These are phyloP conservation scores for Harpalus rufipes DNA, from an alignment of 2,888 invertebrate species.

Conservation along the genomic window DNA sequence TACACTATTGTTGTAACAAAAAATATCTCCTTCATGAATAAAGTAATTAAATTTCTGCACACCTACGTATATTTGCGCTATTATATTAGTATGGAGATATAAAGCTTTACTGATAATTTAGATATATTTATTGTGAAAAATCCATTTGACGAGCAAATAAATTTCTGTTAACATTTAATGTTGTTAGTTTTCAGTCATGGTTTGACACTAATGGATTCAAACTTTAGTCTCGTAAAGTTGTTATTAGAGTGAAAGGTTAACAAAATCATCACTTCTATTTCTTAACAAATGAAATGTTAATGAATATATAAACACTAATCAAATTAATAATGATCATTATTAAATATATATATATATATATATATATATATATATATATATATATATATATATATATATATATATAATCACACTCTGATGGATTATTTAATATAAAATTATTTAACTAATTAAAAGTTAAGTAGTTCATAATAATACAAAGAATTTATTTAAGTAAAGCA, in stretches of 20 bases:
- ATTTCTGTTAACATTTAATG: slow-evolving; percentile 43
- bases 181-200: slow-evolving; percentile 29
- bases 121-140: slow-evolving; percentile 1
- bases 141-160: slow-evolving; percentile 16
- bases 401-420: too few species aligned
- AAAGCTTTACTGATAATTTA: too few species aligned
- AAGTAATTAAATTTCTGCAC: too few species aligned
- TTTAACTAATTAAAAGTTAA: background rate
- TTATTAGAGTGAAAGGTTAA: slow-evolving; percentile 62
- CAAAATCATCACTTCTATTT: slow-evolving; percentile 43
- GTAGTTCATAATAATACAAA: background rate
- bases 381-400: too few species aligned
- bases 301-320: slow-evolving; percentile 40
- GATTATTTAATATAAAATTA: too few species aligned
- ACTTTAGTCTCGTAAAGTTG: slow-evolving; percentile 38
- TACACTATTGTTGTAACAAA: too few species aligned
- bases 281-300: slow-evolving; percentile 56
- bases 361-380: too few species aligned
- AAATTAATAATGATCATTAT: slow-evolving; percentile 24
- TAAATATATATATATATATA: background rate
- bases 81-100: too few species aligned
- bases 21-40: too few species aligned
- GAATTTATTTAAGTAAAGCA: background rate
- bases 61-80: too few species aligned
- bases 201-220: slow-evolving; percentile 58